Conservation (phyloP, 2,888 invertebrate species). For the Clunio marinus region DNA sequence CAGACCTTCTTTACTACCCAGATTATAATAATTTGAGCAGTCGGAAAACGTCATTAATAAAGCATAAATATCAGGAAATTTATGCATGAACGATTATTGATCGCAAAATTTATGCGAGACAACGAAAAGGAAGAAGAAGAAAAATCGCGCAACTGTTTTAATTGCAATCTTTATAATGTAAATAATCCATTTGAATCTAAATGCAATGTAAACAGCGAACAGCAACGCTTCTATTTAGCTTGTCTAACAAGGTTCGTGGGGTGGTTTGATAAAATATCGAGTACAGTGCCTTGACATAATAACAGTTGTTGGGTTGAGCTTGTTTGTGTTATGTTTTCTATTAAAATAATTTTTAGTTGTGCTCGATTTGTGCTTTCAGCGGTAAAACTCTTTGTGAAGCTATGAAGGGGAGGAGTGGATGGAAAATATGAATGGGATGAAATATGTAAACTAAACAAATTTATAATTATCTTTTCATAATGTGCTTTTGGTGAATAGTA, state of each 20-base stretch:
- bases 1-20: too few species aligned
- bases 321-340: too few species aligned
- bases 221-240: too few species aligned
- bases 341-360: too few species aligned
- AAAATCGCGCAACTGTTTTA: conserved; percentile 1
- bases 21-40: background rate
- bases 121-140: too few species aligned
- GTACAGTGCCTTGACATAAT: too few species aligned
- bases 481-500: background rate
- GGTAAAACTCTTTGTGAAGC: too few species aligned
- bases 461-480: conserved; percentile 33
- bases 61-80: background rate
- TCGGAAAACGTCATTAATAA: background rate
- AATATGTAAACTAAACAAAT: background rate
- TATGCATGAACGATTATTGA: background rate
- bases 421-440: background rate
- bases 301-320: too few species aligned
- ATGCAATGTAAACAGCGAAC: background rate
- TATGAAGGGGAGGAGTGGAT: background rate
- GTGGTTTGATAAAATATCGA: too few species aligned
- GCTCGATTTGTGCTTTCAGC: too few species aligned
- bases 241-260: too few species aligned
- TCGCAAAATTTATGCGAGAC: background rate
- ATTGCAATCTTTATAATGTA: background rate
- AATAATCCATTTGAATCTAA: background rate